Evolutionary conservation across 1,140 invertebrate genomes (phyloP).

Genomic region (Dendroctonus ponderosae): DNA sequence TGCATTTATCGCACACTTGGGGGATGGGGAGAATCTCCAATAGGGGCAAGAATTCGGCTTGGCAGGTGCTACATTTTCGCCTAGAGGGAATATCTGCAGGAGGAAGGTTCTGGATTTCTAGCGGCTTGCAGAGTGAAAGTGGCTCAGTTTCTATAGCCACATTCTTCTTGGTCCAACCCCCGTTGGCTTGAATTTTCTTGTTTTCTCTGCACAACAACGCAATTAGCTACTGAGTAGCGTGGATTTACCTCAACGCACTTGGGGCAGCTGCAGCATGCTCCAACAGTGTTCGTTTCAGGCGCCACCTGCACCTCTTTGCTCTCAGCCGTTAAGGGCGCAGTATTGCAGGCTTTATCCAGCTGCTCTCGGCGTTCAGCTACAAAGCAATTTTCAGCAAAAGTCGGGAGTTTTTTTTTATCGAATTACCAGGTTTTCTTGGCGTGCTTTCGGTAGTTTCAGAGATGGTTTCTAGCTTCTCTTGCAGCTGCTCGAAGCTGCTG

Average conservation of each 20-base stretch:
- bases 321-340: neutral
- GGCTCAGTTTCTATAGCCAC: no score
- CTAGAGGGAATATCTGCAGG: no score
- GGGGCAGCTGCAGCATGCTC: neutral
- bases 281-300: neutral
- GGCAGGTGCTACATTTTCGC: no score
- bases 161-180: no score
- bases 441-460: constrained; percentile 35
- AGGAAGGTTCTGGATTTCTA: no score
- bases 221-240: no score
- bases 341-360: neutral
- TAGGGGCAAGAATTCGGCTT: no score
- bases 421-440: constrained; percentile 11
- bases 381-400: constrained; percentile 1
- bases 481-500: constrained; percentile 29
- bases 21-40: no score
- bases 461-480: constrained; percentile 36
- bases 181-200: no score
- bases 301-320: constrained; percentile 4
- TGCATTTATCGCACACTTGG: no score
- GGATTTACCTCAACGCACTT: neutral
- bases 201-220: no score
- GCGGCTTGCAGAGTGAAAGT: no score
- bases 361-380: neutral
- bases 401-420: neutral